Evolutionary conservation across 2,113 vertebrate genomes (phyloP), one percentile per base, ranked within the genome.

Genomic region (Pteruthius melanotis): DNA sequence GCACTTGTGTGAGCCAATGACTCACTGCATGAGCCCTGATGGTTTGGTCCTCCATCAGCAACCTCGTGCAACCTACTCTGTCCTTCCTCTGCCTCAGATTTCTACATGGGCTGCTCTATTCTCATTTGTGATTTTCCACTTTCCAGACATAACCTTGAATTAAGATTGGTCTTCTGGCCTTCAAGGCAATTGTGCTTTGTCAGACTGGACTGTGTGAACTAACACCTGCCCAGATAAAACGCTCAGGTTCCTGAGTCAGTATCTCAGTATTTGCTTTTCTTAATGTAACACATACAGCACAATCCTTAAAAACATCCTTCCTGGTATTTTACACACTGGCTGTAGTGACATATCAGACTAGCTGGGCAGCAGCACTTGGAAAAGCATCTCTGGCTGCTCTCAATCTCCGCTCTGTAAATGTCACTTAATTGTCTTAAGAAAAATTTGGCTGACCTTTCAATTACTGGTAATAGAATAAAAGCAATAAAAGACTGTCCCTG

Each of bases 401-500:
- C 95, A 90, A 16, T 74, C 83, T 82, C 76, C 52, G 10, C 31
- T 81, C 64, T 74, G 80, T 66, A 94, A 95, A 94, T 91, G 95
- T 90, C 96, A 96, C 78, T 93, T 96, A 85, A 90, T 88, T 94
- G 82, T 89, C 79, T n/a, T n/a, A 87, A 90, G 86, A 95, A 93
- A 95, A 90, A 93, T 82, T 94, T 78, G 82, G 91, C 94, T 88
- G 90, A 61, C 92, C 93, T 96, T 97, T 94, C 94, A 95, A 95
- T 97, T 96, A 94, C 40, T 16, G 57, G 68, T 90, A 96, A 95
- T 30, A 81, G 64, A 90, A 96, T 93, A 81, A 96, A 94, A 95
- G 92, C 72, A 95, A 92, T 95, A 86, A 90, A 91, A 90, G 70
- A 27, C 22, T 26, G 23, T 72, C 65, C 8, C 4, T 61, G 74